Evolutionary conservation across 2,888 invertebrate genomes (phyloP), one percentile per base, ranked within the genome.

Genomic region (Gymnocheta viridis): DNA sequence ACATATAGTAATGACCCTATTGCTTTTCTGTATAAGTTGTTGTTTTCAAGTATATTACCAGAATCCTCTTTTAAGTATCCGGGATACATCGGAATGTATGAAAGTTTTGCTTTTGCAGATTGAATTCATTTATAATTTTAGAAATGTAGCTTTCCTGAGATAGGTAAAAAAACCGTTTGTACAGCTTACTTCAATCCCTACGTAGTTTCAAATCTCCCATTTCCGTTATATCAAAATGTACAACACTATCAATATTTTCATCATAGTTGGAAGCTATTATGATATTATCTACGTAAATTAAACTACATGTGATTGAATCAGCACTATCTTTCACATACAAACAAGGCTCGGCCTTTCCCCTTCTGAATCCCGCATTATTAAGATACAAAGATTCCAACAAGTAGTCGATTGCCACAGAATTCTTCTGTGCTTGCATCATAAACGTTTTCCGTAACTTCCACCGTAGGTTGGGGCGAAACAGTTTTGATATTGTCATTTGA

Each of bases 61-160:
- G 32, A 58, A 32, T 58, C 17, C 14, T 4, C 58, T 4, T 35
- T 79, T 14, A 70, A 44, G 29, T 72, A 72, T 14, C 79, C 56
- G 5, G 79, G 62, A 47, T 78, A 62, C 49, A 64, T 62, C 10
- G 79, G 64, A 19, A 79, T 64, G 1, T 47, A 51, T 5, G 70
- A 70, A 47, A 38, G 14, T 22, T 79, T 67, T 35, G 79, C 54
- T 79, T 27, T 38, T 70, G 4, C 29, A 70, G 51, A 47, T 44
- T 44, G 38, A 54, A 77, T 44, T 58, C 67, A 24, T 44, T 29
- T n/a, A 58, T 7, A 2, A 49, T 35, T 47, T 60, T 69, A 4
- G 58, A 14, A 12, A 69, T 69, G 10, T 78, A 60, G 4, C 27
- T 5, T 27, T 49, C 22, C 29, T 67, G 78, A 12, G 44, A 70